These are phyloP conservation scores for Icerya purchasi DNA, from an alignment of 2,888 invertebrate genomes.

Conservation along the genomic window DNA sequence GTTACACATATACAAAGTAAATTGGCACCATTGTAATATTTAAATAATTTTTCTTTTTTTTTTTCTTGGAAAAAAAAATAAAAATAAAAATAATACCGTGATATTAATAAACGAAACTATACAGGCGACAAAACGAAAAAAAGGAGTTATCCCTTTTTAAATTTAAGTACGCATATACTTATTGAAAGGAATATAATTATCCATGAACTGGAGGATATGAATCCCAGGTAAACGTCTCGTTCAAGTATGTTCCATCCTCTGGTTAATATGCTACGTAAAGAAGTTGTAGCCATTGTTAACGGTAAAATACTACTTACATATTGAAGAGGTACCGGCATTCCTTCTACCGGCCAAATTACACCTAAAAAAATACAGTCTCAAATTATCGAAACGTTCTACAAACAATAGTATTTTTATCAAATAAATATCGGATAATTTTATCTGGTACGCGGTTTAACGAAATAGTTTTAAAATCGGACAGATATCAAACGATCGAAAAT, in stretches of 20 bases:
- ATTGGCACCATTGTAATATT: not conserved
- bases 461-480: too few species aligned
- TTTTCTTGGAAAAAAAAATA: not conserved
- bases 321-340: slow-evolving; percentile 67
- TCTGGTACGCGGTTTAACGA: too few species aligned
- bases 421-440: too few species aligned
- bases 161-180: slow-evolving; percentile 54
- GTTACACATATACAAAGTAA: not conserved
- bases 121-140: not conserved
- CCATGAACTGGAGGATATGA: slow-evolving; percentile 66
- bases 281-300: slow-evolving; percentile 76
- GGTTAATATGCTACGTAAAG: slow-evolving; percentile 64
- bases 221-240: slow-evolving; percentile 68
- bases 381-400: too few species aligned
- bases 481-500: too few species aligned
- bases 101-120: not conserved
- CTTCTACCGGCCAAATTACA: slow-evolving; percentile 91
- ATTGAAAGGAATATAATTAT: slow-evolving; percentile 59
- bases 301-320: slow-evolving; percentile 69
- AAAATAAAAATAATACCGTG: too few species aligned
- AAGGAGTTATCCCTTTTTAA: slow-evolving; percentile 46
- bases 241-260: slow-evolving; percentile 67
- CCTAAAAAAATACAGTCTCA: slow-evolving; percentile 38
- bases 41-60: not conserved
- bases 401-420: too few species aligned